Conservation (phyloP, 2,888 invertebrate genomes). For the Dolichopus griseipennis region DNA sequence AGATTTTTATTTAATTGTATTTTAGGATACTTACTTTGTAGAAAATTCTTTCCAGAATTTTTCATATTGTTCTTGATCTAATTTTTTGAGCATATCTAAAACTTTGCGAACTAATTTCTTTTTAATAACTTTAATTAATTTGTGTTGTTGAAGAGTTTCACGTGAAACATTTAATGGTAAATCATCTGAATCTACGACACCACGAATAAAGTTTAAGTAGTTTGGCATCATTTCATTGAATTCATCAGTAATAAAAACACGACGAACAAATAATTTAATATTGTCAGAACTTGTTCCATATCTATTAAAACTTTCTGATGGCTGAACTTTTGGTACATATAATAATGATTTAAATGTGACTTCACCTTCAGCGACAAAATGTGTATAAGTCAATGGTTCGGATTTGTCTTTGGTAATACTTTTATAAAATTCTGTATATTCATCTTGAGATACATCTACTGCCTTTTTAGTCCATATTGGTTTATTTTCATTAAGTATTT, state of each 20-base stretch:
- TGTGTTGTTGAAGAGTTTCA: conserved; percentile 97
- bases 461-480: conserved; percentile 97
- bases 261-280: conserved; percentile 92
- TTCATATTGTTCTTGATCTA: conserved; percentile 78
- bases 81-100: conserved; percentile 95
- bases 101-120: conserved; percentile 97
- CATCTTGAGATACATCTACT: conserved; percentile 71
- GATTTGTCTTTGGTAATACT: conserved; percentile 82
- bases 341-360: conserved; percentile 96
- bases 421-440: conserved; percentile 94
- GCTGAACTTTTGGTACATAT: conserved; percentile 85
- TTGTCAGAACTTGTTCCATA: conserved; percentile 92
- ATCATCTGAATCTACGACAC: conserved; percentile 98
- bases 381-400: conserved; percentile 71
- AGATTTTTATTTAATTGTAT: neutral
- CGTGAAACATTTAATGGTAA: conserved; percentile 95
- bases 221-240: conserved; percentile 99
- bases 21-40: conserved; percentile 63
- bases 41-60: conserved; percentile 99
- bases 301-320: conserved; percentile 87
- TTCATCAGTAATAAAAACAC: conserved; percentile 99
- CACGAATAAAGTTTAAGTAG: conserved; percentile 89
- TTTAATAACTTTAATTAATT: conserved; percentile 96
- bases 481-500: conserved; percentile 90
- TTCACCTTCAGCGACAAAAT: conserved; percentile 98